Base-by-base conservation (phyloP, 1,140 invertebrate genomes). In the Physella acuta region DNA sequence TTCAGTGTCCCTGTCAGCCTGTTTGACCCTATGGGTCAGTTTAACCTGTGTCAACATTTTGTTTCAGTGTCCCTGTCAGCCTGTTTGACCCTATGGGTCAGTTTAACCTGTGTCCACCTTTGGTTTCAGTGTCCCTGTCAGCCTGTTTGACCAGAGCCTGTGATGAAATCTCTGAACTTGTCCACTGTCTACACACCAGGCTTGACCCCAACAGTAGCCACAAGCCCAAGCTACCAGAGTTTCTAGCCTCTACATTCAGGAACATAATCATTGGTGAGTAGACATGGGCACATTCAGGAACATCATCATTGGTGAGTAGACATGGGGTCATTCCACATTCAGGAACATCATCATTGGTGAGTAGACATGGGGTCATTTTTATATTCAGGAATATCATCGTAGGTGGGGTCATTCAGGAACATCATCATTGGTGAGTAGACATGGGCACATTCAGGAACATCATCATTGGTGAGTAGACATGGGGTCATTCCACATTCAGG, bases 81-180 rank as follows among this genome's bases (percentile, higher is more conserved):
- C 34, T 74, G 74, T 67, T 53, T 79, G 14, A 78, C 77, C 1
- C 39, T 11, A 44, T 8, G 20, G n/a, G n/a, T n/a, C n/a, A n/a
- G n/a, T n/a, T n/a, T n/a, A n/a, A n/a, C n/a, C n/a, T n/a, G 20
- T 44, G 8, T 44, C 39, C 11, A 14, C 63, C 24, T 33, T 68
- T 53, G 58, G 62, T 66, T 72, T 44, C 60, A 70, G 60, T 59
- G 59, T 70, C 55, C 24, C 53, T 61, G 26, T 31, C 55, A 14
- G 68, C 79, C 34, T 74, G 74, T 67, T 53, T 79, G 14, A 78
- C 77, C 1, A 69, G 70, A 44, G 79, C 82, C 4, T 84, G 83
- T 78, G 82, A 84, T 71, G 78, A 82, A 68, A 79, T 83, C 33
- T 82, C 83, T 44, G 82, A 86, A 73, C 70, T 87, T 44, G 78